Evolutionary conservation across 2,113 vertebrate species (phyloP).

Genomic region (Pachyramphus minor): DNA sequence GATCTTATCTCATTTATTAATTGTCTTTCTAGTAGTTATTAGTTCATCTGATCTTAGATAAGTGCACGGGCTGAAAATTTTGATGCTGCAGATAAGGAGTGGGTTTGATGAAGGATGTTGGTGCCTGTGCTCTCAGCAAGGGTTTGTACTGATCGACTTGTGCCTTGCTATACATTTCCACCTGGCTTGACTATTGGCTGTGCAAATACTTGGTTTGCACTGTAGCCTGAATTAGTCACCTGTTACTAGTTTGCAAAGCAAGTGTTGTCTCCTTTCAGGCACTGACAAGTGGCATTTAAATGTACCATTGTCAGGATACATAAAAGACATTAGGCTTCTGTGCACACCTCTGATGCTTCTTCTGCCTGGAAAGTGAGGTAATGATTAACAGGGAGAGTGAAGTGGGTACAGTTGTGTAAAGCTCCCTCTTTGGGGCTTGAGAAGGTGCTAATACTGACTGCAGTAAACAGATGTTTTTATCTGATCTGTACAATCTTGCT

Average conservation of each 20-base stretch:
- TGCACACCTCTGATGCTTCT: neutral
- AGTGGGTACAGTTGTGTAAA: neutral
- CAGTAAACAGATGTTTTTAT: neutral
- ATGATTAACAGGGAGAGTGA: neutral
- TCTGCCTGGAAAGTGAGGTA: neutral
- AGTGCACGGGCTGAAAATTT: neutral
- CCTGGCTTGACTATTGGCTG: neutral
- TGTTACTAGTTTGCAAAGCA: neutral
- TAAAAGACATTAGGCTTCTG: neutral
- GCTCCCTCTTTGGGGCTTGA: neutral
- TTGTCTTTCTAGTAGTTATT: conserved; percentile 39
- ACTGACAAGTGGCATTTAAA: neutral
- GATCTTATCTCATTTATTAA: conserved; percentile 66
- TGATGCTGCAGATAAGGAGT: neutral
- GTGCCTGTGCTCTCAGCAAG: neutral
- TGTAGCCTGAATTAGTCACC: neutral
- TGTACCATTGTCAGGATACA: neutral
- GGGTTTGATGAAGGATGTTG: neutral
- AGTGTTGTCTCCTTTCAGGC: neutral
- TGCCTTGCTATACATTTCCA: neutral
- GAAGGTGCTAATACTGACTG: neutral
- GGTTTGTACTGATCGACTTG: accelerated
- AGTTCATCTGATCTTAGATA: conserved; percentile 46
- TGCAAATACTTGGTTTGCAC: neutral
- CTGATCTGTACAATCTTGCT: neutral